Conservation (phyloP, 2,797 vertebrate species). For the Poeciliopsis paucimaculata region DNA sequence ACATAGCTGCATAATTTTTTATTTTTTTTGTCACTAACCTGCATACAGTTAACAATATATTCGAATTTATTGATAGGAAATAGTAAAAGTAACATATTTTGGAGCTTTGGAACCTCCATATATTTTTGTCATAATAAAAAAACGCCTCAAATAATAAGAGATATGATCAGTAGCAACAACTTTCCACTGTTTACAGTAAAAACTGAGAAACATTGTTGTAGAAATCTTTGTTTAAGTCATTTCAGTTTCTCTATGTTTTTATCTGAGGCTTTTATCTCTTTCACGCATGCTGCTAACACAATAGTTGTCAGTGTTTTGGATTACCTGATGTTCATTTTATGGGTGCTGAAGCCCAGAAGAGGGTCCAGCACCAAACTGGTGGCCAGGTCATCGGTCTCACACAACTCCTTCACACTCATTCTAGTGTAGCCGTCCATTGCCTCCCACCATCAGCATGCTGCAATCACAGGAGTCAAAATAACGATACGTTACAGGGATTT, state of each 20-base stretch:
- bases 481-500: not conserved
- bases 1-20: not conserved
- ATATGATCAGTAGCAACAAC: not conserved
- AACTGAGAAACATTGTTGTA: not conserved
- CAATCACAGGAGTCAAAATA: slow-evolving; percentile 44
- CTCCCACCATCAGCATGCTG: slow-evolving; percentile 88
- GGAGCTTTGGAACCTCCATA: not conserved
- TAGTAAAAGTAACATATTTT: not conserved
- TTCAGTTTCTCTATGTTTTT: not conserved
- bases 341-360: slow-evolving; percentile 90
- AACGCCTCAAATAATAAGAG: not conserved
- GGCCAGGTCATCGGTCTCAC: slow-evolving; percentile 92
- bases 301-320: not conserved
- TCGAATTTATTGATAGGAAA: not conserved
- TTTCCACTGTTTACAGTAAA: not conserved
- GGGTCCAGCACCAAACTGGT: slow-evolving; percentile 92
- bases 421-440: slow-evolving; percentile 89
- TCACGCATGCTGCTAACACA: not conserved
- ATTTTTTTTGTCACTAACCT: not conserved
- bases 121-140: not conserved
- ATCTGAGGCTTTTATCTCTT: not conserved
- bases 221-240: not conserved
- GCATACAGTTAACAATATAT: not conserved
- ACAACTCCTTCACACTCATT: slow-evolving; percentile 94
- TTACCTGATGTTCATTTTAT: slow-evolving; percentile 96